A percentile compares a stretch with the other conserved stretches of the same genome.
These are phyloP conservation scores for Cactoblastis cactorum DNA, from an alignment of 2,888 invertebrate genomes.

Conservation along the genomic window DNA sequence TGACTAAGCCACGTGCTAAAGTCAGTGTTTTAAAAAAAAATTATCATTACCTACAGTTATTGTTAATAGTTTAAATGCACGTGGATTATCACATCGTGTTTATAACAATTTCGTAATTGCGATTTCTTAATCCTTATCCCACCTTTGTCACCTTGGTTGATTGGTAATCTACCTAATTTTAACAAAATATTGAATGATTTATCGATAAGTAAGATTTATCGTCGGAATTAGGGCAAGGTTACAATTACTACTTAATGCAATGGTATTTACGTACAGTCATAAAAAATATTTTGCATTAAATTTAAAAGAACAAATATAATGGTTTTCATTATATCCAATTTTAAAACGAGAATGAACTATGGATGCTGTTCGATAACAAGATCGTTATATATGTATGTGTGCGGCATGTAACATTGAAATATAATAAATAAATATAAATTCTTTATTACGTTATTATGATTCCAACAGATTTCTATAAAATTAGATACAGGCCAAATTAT, in stretches of 20 bases:
- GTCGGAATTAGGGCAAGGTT: conserved; percentile 3
- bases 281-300: neutral
- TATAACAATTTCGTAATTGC: conserved; percentile 19
- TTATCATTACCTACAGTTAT: neutral
- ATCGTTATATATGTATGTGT: no score
- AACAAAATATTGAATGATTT: conserved; percentile 10
- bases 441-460: no score
- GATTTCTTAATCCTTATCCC: conserved; percentile 18
- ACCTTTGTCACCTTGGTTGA: conserved; percentile 19
- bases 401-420: no score
- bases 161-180: neutral
- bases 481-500: no score
- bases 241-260: neutral
- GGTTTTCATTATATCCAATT: no score
- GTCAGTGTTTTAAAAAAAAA: no score
- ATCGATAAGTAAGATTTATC: conserved; percentile 51
- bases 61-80: neutral
- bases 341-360: no score
- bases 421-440: no score
- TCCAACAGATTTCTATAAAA: no score
- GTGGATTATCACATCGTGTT: conserved; percentile 1
- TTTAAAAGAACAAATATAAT: no score
- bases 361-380: no score
- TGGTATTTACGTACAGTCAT: neutral
- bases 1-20: no score